Evolutionary conservation across 1,140 invertebrate genomes (phyloP), one percentile per base, ranked within the genome.

Genomic region (Zaprionus ghesquierei): DNA sequence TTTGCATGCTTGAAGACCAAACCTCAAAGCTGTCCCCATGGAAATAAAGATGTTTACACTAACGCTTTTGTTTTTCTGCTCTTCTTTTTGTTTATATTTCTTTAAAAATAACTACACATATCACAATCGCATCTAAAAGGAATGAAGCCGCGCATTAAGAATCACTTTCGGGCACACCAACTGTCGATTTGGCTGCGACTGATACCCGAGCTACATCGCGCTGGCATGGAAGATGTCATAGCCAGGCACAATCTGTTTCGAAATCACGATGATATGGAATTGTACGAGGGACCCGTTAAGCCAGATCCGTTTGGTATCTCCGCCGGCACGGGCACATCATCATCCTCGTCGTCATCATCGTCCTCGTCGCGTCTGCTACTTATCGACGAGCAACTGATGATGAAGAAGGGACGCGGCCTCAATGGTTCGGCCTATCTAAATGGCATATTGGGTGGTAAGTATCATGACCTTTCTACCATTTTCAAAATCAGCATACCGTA

Each of bases 141-240:
- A 63, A 95, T 97, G 94, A 97, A 97, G 92, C 96, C 97, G 2
- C 95, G 96, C 80, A 95, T 97, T 93, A 97, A 98, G 90, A 98
- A 98, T 92, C 98, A 98, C 92, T 99, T 98, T 92, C 94, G 98
- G 22, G 97, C 97, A 12, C 97, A 98, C 92, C 97, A 98, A 89
- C 93, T 98, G 20, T 98, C 97, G 4, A 97, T 99, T 50, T 99
- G 98, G 98, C 92, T 98, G 12, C 95, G 97, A 38, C 94, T 99
- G 8, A 97, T 99, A 49, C 98, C 98, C 0, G 97, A 98, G 92
- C 94, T 99, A 13, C 97, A 99, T 92, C 93, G 96, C 44, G 96
- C 96, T 0, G 97, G 97, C 13, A 97, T 97, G 95, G 96, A 97
- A 79, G 96, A 97, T 92, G 96, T 96, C 18, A 95, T 96, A 63